phyloP scores from a whole-genome alignment of 2,797 vertebrate genomes.

The Gadopsis bispinosus region DNA sequence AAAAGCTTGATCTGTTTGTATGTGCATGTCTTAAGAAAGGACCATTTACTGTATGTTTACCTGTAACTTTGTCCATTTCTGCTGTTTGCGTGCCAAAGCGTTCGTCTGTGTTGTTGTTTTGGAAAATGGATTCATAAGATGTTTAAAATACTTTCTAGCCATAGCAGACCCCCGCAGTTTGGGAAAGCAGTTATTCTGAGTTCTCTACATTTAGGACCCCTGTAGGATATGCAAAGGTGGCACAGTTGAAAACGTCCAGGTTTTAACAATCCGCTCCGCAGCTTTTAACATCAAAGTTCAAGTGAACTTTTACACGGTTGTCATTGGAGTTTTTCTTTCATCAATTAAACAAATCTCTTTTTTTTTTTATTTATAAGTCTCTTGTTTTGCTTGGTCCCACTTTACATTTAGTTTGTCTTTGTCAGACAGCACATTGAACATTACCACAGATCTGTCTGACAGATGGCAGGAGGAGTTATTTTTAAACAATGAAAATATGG shows the following conservation, averaged over 20 bases:
- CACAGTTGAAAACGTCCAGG: conserved; percentile 32
- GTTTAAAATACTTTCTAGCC: conserved; percentile 24
- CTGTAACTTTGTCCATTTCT: conserved; percentile 24
- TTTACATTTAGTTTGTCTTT: no score
- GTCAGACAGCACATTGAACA: no score
- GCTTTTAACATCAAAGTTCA: conserved; percentile 62
- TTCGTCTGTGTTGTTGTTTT: conserved; percentile 16
- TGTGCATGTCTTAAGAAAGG: conserved; percentile 62
- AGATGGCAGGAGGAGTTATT: no score
- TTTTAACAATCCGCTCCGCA: conserved; percentile 43
- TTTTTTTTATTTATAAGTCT: conserved; percentile 46
- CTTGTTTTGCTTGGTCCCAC: background rate
- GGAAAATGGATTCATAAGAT: background rate
- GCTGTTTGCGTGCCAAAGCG: conserved; percentile 56
- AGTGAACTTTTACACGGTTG: conserved; percentile 49
- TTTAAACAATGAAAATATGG: background rate
- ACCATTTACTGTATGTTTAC: conserved; percentile 52
- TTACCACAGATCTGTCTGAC: no score
- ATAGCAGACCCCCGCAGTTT: background rate
- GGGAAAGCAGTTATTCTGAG: conserved; percentile 10
- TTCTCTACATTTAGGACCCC: conserved; percentile 7
- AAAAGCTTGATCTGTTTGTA: conserved; percentile 38
- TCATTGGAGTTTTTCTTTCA: conserved; percentile 55
- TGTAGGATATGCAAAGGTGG: conserved; percentile 32
- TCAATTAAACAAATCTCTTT: conserved; percentile 57